These are phyloP conservation scores for Chelidonichthys spinosus DNA, from an alignment of 2,797 vertebrate genomes.

Conservation along the genomic window DNA sequence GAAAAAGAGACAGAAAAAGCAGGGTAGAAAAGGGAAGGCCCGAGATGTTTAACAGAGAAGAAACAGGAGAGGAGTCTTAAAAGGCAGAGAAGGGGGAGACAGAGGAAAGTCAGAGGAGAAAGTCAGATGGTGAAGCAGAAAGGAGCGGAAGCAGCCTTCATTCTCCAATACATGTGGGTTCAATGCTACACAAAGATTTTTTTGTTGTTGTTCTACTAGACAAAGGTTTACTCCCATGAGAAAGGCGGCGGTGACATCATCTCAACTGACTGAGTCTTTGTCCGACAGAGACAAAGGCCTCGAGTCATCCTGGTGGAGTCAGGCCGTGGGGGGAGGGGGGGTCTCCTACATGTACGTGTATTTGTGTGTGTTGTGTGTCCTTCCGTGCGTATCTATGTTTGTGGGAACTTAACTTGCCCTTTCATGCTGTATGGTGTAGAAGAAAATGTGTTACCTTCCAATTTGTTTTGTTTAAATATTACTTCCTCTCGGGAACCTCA, in stretches of 20 bases:
- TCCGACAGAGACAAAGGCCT: slow-evolving; percentile 83
- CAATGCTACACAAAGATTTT: slow-evolving; percentile 87
- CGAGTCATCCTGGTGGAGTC: slow-evolving; percentile 83
- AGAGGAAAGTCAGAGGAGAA: slow-evolving; percentile 57
- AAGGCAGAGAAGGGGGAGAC: slow-evolving; percentile 40
- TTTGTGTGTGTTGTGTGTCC: slow-evolving; percentile 52
- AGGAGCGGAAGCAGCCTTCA: slow-evolving; percentile 79
- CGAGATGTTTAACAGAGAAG: slow-evolving; percentile 24
- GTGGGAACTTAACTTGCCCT: slow-evolving; percentile 71
- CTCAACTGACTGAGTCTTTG: slow-evolving; percentile 88
- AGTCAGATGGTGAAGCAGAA: slow-evolving; percentile 83
- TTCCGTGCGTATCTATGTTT: slow-evolving; percentile 52
- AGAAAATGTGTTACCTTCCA: too few relatives aligned
- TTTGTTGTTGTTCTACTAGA: slow-evolving; percentile 87
- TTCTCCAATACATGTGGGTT: slow-evolving; percentile 80
- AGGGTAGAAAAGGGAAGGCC: slow-evolving; percentile 11
- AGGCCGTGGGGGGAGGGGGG: slow-evolving; percentile 41
- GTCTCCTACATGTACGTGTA: slow-evolving; percentile 37
- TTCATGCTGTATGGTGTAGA: slow-evolving; percentile 67
- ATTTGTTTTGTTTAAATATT: too few relatives aligned
- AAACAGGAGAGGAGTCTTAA: slow-evolving; percentile 45
- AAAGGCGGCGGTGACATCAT: slow-evolving; percentile 88
- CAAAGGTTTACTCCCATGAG: slow-evolving; percentile 89
- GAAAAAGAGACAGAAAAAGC: slow-evolving; percentile 22
- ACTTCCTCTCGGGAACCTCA: too few relatives aligned